Evolutionary conservation across 2,888 invertebrate species (phyloP), one percentile per base, ranked within the genome.

Genomic region (Oasisia sp.): DNA sequence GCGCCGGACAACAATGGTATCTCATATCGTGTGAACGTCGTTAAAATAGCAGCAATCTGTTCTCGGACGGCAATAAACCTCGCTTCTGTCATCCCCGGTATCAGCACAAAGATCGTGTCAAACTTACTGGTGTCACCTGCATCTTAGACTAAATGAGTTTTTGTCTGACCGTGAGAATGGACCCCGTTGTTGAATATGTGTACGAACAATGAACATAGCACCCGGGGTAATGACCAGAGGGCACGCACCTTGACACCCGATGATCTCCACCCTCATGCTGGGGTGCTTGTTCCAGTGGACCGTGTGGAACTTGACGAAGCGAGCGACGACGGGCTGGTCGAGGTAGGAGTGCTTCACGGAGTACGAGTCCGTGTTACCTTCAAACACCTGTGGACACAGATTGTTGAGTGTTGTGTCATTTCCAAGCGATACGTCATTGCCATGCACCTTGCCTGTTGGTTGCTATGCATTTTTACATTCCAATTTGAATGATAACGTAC

Each of bases 191-290:
- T 74, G 27, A 74, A 74, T n/a, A 74, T 7, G 14, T 27, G 74
- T 74, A 19, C 27, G 74, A 27, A 74, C 27, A 74, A 74, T 74
- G 74, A 74, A n/a, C 74, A 19, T 74, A 74, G 19, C 19, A 74
- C 19, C 5, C 14, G 19, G 74, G 3, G n/a, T 27, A 74, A 74
- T 74, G 74, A 27, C 74, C 27, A 19, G 3, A 74, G n/a, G 27
- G 32, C 91, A 95, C 95, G 95, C 94, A 97, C 97, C 96, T 95
- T 97, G 97, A 94, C 97, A 97, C 32, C 97, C 97, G 58, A 97
- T 95, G 92, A 97, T 95, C 94, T 97, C 97, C 4, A 97, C 96
- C 74, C 97, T 95, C 95, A 97, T 96, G 94, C 97, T 97, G 8
- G 97, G 97, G 94, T 97, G 96, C 89, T 95, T 94, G 94, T 97